Base-by-base conservation (phyloP, 2,888 invertebrate species). In the Philopedon plagiatum region DNA sequence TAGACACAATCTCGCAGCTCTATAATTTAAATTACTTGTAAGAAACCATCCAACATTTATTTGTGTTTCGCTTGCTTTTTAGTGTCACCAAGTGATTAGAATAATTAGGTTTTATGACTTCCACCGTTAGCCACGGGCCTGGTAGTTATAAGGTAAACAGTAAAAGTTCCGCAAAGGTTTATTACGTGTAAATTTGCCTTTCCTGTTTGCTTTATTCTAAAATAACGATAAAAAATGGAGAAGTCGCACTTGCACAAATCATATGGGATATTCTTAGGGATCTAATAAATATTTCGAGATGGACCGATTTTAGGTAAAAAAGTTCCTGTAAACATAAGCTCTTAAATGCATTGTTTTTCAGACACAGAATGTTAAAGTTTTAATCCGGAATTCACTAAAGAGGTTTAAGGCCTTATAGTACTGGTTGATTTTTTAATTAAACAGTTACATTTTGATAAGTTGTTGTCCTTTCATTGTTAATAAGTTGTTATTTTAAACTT, bases 101-200 rank as follows among this genome's bases (percentile, higher is more conserved):
- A 61, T 61, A 61, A 61, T 26, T 44, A 41, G 11, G 8, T 54
- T 64, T 64, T 64, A 64, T 54, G 54, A 39, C 51, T 63, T 49
- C 51, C 63, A 37, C 41, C 39, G 41, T 41, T 41, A 41, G 41
- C 23, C 60, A 41, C 23, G 41, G 49, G 23, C 49, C 49, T 3
- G 23, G 51, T 51, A 51, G 51, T 51, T 29, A 19, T 19, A 13
- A 51, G 21, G 26, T 29, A 51, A 51, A 51, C n/a, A 51, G 26
- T 8, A 8, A 51, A 51, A 29, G 51, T 29, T 26, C 29, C 51
- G 51, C 15, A 51, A 8, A 51, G 15, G 29, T 51, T 51, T 51
- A 51, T 29, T 29, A 51, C 2, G 13, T 51, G 51, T 51, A 15
- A 29, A 51, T 51, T 51, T 51, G 15, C 3, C 11, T 29, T 51